Base-by-base conservation (phyloP, 2,797 vertebrate genomes). In the Huso huso region DNA sequence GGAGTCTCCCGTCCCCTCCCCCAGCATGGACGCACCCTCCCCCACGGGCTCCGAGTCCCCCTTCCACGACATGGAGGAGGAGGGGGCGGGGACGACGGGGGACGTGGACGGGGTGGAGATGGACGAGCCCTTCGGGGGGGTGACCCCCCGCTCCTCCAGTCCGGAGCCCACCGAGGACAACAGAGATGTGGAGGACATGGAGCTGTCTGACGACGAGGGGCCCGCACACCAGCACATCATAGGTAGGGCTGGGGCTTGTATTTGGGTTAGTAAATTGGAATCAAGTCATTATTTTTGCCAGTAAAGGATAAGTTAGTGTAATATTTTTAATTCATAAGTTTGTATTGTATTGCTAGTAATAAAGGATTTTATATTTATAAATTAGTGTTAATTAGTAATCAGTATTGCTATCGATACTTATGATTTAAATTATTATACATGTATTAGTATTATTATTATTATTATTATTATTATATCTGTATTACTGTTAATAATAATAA, bases 21-120 rank as follows among this genome's bases (percentile, higher is more conserved):
- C 95, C 0, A 93, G 93, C 2, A 90, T 95, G 78, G 95, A 98
- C 0, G 96, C 95, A 2, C 97, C 96, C 0, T 98, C 95, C 0
- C 97, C 97, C 0, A 96, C 94, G 0, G 96, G 94, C 60, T 99
- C 97, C 0, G 97, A 98, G 77, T 98, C 97, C 0, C 95, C 97
- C 1, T 94, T 95, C 67, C 83, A 93, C 52, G 91, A 80, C 0
- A 82, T 92, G 79, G 92, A 84, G 7, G 86, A 79, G 82, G 84
- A 62, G 83, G 70, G 12, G 64, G 13, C 62, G 67, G 71, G 66
- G 11, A n/a, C 55, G 50, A 6, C 4, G 51, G 51, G 58, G 0
- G 81, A 86, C 64, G 72, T 76, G 63, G 85, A 78, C 51, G 77
- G 79, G 70, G 75, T 85, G 3, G 82, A 81, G 63, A 81, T 82